Base-by-base conservation (phyloP, 2,888 invertebrate genomes). In the Meiosimyza platycephala region DNA sequence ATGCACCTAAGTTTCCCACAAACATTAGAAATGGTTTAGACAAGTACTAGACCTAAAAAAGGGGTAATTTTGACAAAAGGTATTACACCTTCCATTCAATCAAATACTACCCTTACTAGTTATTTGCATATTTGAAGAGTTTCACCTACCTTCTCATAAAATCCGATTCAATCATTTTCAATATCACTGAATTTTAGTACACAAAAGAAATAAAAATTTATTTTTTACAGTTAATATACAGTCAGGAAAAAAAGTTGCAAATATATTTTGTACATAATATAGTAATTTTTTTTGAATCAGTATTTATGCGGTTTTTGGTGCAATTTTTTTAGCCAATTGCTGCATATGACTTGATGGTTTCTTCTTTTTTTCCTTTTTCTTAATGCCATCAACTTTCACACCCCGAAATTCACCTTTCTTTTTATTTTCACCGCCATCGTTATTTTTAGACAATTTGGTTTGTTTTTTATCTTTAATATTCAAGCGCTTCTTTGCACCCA, bases 301-400 rank as follows among this genome's bases (percentile, higher is more conserved):
- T 16, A 71, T 54, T 48, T 5, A 68, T 59, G 7, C 47, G 40
- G 18, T 67, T 57, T 78, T 82, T 11, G 87, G 87, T 2, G 87
- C 87, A 72, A 87, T 86, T 80, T 86, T 87, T 70, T 83, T 85
- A 5, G 85, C 86, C 72, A 87, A 72, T 7, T 80, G 77, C 18
- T 79, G 78, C 76, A 84, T 76, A 65, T 81, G 77, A 50, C 75
- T 79, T n/a, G 81, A 82, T 0, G 76, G 75, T 72, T 80, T 83
- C 75, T 83, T 82, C 72, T 82, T 85, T 48, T 79, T 82, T 67
- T 83, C 80, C 22, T 79, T 78, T 75, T 85, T 85, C 59, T 83
- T 84, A 3, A 78, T 78, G 0, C 62, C 76, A n/a, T 82, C 80
- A 0, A 83, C 79, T 73, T 86, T 85, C 0, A 85, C 83, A 6